phyloP scores from a whole-genome alignment of 1,140 invertebrate genomes.

The Cardiocondyla obscurior region DNA sequence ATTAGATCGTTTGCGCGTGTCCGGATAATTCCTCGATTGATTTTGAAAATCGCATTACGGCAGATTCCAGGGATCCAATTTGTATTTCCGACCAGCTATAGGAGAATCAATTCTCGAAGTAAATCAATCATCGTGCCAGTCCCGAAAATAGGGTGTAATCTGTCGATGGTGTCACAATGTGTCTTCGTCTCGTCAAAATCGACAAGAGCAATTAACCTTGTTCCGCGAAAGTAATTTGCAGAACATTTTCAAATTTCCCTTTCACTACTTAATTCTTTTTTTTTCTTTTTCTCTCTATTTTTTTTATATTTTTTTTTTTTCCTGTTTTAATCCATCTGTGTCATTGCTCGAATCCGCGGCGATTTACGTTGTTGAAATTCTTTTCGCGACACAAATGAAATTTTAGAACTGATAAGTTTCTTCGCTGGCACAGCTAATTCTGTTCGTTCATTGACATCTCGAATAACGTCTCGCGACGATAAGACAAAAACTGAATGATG shows the following conservation, averaged over 20 bases:
- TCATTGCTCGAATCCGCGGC: not conserved
- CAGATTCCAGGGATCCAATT: constrained; percentile 48
- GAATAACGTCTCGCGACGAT: not conserved
- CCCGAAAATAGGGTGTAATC: constrained; percentile 37
- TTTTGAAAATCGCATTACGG: constrained; percentile 52
- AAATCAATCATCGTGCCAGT: constrained; percentile 38
- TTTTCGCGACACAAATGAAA: not conserved
- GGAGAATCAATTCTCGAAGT: constrained; percentile 30
- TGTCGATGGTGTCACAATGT: not conserved
- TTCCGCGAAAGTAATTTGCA: not conserved
- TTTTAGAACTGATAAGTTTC: not conserved
- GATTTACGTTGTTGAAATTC: not conserved
- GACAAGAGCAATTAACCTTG: not conserved
- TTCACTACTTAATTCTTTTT: not conserved
- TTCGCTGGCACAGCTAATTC: not conserved
- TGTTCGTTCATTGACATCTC: constrained; percentile 9
- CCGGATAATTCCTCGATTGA: constrained; percentile 57
- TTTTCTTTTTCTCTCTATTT: not conserved
- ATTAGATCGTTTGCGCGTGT: constrained; percentile 52
- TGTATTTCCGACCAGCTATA: constrained; percentile 21
- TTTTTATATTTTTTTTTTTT: not conserved
- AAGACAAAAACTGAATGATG: constrained; percentile 20
- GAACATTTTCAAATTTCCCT: not conserved
- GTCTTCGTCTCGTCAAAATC: constrained; percentile 17
- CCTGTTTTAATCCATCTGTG: not conserved